Base-by-base conservation (phyloP, 2,797 vertebrate genomes). In the Hippoglossus hippoglossus region DNA sequence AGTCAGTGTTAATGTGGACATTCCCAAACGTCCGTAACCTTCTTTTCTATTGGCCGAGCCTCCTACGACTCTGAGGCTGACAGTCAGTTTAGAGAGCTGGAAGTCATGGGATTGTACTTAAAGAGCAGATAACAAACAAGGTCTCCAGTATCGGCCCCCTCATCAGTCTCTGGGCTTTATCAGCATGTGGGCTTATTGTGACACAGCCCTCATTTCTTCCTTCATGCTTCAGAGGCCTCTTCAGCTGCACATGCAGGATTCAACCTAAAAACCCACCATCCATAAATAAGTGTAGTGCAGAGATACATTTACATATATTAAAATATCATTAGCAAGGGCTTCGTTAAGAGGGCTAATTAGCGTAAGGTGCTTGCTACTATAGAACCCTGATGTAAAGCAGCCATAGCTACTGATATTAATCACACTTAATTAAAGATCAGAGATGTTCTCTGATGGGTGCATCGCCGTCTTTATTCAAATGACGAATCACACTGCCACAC, bases 131-230 rank as follows among this genome's bases (percentile, higher is more conserved):
- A 36, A 79, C n/a, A 71, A 64, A 22, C 54, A 36, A 11, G 31
- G 15, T 69, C 51, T 75, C 39, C n/a, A 16, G 31, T 63, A 44
- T 57, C 10, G 9, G 68, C 63, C 60, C 36, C 49, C 44, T 62
- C 63, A 31, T 52, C 52, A 75, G 58, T 75, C 57, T 77, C 51
- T 25, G 28, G 54, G 56, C 26, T 76, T 72, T 41, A 41, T 76
- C 72, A 59, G 63, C 75, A 63, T 79, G 61, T 31, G 44, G 44
- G 44, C 44, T 46, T 19, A 46, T 46, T 19, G 18, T 8, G 18
- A 46, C 44, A 16, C 44, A 19, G 15, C 16, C 18, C 44, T 46
- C 44, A 46, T 15, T 6, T 46, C 18, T 6, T 19, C 44, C 62
- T 26, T 67, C 63, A 63, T 59, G 39, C 60, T 60, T 61, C 44